These are phyloP conservation scores for Actinia tenebrosa DNA, from an alignment of 64 coral and sea anemone genomes.

Conservation along the genomic window DNA sequence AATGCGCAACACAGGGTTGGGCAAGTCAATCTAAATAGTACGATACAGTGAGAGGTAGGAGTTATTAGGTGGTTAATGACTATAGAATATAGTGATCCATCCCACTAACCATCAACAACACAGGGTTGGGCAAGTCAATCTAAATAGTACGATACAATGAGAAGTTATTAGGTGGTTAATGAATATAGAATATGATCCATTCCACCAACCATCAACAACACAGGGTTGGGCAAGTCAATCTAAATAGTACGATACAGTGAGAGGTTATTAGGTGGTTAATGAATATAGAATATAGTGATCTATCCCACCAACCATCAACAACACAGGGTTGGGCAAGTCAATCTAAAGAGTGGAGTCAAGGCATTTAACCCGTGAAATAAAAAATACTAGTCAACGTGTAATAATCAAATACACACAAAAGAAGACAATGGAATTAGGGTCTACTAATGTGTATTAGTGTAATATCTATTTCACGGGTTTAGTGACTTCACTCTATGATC, in stretches of 20 bases:
- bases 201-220: conserved; percentile 48
- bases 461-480: no score
- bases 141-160: background rate
- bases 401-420: no score
- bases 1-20: conserved; percentile 25
- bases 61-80: background rate
- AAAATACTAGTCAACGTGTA: no score
- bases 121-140: conserved; percentile 16
- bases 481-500: no score
- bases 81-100: no score
- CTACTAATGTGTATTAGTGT: no score
- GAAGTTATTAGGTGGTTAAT: background rate
- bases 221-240: conserved; percentile 16
- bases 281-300: no score
- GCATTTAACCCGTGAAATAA: no score
- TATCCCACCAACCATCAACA: no score
- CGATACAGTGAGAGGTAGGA: background rate
- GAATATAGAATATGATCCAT: background rate
- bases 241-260: background rate
- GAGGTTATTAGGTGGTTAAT: background rate
- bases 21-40: background rate
- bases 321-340: no score
- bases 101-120: conserved; percentile 47
- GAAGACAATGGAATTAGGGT: no score
- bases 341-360: no score